Base-by-base conservation (phyloP, 2,797 vertebrate species). In the Thaleichthys pacificus region DNA sequence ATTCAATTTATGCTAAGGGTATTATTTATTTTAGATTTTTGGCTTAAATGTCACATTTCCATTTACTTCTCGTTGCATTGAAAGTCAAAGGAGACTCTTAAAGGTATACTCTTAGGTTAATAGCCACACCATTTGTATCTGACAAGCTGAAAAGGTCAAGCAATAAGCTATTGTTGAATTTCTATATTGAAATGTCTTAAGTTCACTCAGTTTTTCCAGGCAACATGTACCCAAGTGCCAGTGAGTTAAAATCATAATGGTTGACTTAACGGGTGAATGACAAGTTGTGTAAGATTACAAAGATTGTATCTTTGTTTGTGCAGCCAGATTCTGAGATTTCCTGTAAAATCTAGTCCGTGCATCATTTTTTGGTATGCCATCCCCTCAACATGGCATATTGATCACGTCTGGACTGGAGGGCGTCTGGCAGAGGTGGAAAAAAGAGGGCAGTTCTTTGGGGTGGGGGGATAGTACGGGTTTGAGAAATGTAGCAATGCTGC, bases 391-490 rank as follows among this genome's bases (percentile, higher is more conserved):
- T 4, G 42, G 35, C 69, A 5, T 60, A 62, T 70, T 61, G 66
- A 70, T 72, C 75, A 79, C 75, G 62, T 69, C 21, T 12, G 11
- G 8, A 60, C 30, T 67, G 2, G 57, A 69, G 71, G 74, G 67
- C 49, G 61, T 77, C 69, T 63, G 61, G 47, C 19, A 24, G 47
- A 72, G 69, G 74, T 72, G 35, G 64, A 69, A 26, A 66, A 7
- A 24, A 77, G 78, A 83, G 75, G 70, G 72, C 56, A 77, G 83
- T 82, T 85, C 76, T 71, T 77, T 82, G 26, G 66, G 71, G 22
- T 12, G 69, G 77, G 64, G 75, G 78, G 66, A 70, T 12, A 21
- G 71, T 77, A 66, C 77, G 74, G 62, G 68, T 68, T 62, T 22
- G 68, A 38, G 69, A 24, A 24, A 64, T 61, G 61, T 56, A 6